These are phyloP conservation scores for Plestiodon gilberti DNA, from an alignment of 2,113 vertebrate species.

Conservation along the genomic window DNA sequence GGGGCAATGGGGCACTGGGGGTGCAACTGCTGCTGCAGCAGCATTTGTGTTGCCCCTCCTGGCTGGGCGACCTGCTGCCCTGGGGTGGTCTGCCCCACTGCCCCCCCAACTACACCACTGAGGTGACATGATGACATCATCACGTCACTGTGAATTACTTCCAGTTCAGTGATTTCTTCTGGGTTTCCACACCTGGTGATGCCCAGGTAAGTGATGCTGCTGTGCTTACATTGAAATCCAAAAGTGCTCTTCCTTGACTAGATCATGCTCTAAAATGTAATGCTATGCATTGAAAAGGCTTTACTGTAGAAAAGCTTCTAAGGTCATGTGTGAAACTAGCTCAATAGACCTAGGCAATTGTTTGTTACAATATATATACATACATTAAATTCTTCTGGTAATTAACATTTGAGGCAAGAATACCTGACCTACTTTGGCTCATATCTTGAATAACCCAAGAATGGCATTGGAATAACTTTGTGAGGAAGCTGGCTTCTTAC, in stretches of 20 bases:
- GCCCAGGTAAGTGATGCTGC: too few relatives aligned
- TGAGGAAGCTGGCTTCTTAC: not conserved
- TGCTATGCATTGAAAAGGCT: not conserved
- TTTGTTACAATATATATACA: not conserved
- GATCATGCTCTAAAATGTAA: not conserved
- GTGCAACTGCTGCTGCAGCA: too few relatives aligned
- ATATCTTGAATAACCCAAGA: not conserved
- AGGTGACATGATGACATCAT: too few relatives aligned
- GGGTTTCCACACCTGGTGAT: too few relatives aligned
- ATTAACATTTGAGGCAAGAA: not conserved
- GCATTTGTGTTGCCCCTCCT: too few relatives aligned
- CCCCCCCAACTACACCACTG: too few relatives aligned
- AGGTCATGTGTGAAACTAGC: not conserved
- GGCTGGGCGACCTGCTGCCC: too few relatives aligned
- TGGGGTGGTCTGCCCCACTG: too few relatives aligned
- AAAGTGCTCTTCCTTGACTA: not conserved
- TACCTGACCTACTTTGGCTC: not conserved
- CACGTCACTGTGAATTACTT: too few relatives aligned
- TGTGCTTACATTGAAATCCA: not conserved
- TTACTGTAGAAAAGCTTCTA: not conserved
- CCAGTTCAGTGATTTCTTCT: too few relatives aligned
- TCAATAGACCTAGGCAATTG: not conserved
- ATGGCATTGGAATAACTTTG: not conserved
- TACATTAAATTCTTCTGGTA: not conserved
- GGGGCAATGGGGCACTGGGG: too few relatives aligned